Evolutionary conservation across 1,140 invertebrate genomes (phyloP).

Genomic region (Myzus persicae): DNA sequence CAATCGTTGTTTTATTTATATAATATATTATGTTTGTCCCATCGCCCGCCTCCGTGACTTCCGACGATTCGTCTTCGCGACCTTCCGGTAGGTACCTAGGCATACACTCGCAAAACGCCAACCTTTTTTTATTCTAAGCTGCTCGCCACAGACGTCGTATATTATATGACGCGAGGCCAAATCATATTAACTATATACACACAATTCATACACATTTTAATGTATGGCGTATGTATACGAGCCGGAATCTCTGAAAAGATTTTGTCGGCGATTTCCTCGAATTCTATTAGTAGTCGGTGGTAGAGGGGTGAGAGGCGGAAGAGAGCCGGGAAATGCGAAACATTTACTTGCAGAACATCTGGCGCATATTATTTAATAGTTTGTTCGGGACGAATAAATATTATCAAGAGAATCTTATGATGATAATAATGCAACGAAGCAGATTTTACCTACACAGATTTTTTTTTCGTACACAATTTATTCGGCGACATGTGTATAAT

Average conservation of each 20-base stretch:
- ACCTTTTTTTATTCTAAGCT: background rate
- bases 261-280: background rate
- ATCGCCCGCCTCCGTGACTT: background rate
- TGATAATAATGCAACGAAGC: background rate
- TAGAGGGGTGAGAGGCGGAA: background rate
- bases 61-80: background rate
- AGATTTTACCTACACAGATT: background rate
- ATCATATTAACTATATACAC: background rate
- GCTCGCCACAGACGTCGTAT: background rate
- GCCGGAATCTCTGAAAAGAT: background rate
- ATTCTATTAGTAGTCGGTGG: background rate
- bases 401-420: background rate
- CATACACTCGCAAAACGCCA: background rate
- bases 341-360: background rate
- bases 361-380: background rate
- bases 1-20: background rate
- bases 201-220: too few relatives aligned
- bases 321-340: background rate
- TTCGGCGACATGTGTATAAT: background rate
- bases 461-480: background rate
- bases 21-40: too few relatives aligned
- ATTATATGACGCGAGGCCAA: background rate
- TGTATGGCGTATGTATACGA: too few relatives aligned
- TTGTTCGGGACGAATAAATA: background rate
- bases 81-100: too few relatives aligned